These are phyloP conservation scores for Epizoanthus rinbou DNA, from an alignment of 92 coral and sea anemone species.

Conservation along the genomic window DNA sequence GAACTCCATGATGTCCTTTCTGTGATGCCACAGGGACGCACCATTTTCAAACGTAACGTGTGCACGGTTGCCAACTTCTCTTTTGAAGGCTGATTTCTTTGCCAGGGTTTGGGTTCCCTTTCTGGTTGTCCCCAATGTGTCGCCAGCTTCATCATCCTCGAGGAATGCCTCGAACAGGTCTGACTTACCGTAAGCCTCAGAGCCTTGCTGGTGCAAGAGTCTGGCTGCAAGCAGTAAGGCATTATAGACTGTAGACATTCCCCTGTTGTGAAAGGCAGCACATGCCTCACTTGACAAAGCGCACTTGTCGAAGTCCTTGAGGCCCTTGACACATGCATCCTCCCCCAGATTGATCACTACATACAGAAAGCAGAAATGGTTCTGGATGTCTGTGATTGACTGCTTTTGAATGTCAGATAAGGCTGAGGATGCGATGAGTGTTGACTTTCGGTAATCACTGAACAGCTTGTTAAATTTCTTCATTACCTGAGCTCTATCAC, in stretches of 20 bases:
- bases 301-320: conserved; percentile 14
- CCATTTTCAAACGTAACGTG: conserved; percentile 10
- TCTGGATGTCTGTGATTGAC: conserved; percentile 8
- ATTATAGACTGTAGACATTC: conserved; percentile 23
- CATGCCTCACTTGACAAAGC: conserved; percentile 1
- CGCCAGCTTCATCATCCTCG: too few species aligned
- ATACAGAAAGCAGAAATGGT: conserved; percentile 24
- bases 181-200: conserved; percentile 24
- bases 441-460: conserved; percentile 5
- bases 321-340: conserved; percentile 5
- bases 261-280: conserved; percentile 16
- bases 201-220: conserved; percentile 28
- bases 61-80: conserved; percentile 20
- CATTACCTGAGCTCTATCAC: conserved; percentile 39
- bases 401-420: conserved; percentile 27
- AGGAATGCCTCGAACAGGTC: conserved; percentile 29
- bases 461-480: conserved; percentile 24
- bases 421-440: conserved; percentile 13
- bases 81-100: not conserved
- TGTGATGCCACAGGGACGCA: conserved; percentile 10
- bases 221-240: conserved; percentile 26
- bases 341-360: conserved; percentile 26
- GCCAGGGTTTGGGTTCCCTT: conserved; percentile 2
- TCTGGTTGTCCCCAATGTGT: too few species aligned
- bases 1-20: conserved; percentile 6